Conservation (phyloP, 2,888 invertebrate genomes). For the Callosobruchus maculatus region DNA sequence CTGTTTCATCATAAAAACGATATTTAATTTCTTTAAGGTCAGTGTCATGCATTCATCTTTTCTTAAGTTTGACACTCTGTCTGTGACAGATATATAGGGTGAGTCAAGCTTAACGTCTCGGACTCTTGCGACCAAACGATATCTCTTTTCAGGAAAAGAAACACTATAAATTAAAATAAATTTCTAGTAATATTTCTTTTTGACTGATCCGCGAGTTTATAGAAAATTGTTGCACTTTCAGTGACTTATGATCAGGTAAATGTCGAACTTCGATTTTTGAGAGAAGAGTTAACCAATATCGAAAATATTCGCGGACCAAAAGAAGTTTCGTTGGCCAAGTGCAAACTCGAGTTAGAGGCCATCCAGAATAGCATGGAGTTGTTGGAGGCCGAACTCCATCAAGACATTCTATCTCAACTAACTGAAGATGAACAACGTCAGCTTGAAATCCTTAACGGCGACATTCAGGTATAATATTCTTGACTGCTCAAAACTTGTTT, state of each 20-base stretch:
- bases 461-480: constrained; percentile 57
- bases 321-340: constrained; percentile 87
- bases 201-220: no score
- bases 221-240: background rate
- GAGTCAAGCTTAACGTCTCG: no score
- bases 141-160: no score
- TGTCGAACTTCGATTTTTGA: constrained; percentile 91
- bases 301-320: constrained; percentile 89
- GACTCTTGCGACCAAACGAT: no score
- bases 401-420: constrained; percentile 88
- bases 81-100: no score
- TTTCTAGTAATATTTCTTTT: no score
- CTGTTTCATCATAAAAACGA: no score
- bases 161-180: no score
- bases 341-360: constrained; percentile 88
- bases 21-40: no score
- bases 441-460: constrained; percentile 93
- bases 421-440: constrained; percentile 89
- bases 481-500: background rate
- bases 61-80: no score
- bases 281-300: constrained; percentile 87
- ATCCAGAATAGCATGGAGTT: constrained; percentile 95
- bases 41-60: no score
- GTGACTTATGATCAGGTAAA: constrained; percentile 88
- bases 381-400: constrained; percentile 88